Conservation (phyloP, 2,113 vertebrate species). For the Hippolais icterina region DNA sequence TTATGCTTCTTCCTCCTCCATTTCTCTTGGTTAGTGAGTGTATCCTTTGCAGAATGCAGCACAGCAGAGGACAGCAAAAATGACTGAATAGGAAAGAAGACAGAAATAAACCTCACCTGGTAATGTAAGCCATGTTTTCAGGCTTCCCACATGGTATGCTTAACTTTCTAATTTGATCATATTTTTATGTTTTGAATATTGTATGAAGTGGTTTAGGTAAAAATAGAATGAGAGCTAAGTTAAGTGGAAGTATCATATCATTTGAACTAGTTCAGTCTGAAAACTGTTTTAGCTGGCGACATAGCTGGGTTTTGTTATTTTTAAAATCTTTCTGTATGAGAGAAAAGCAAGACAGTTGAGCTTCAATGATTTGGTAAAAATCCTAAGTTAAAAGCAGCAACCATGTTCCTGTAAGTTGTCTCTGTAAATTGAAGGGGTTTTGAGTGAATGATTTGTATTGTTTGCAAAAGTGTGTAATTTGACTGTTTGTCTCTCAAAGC, state of each 20-base stretch:
- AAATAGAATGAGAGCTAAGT: conserved; percentile 20
- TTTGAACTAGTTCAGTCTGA: neutral
- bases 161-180: conserved; percentile 13
- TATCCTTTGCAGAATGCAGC: neutral
- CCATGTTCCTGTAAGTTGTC: rapidly evolving
- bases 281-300: neutral
- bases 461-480: neutral
- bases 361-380: neutral
- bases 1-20: neutral
- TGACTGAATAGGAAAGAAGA: neutral
- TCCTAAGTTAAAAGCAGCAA: neutral
- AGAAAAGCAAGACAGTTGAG: neutral
- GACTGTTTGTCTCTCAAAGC: neutral
- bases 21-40: neutral
- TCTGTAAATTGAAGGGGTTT: neutral
- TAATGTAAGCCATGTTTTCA: neutral
- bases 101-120: conserved; percentile 19
- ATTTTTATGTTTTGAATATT: conserved; percentile 21
- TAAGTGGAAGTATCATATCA: neutral
- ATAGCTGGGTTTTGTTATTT: neutral
- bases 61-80: neutral
- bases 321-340: neutral
- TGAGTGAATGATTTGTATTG: rapidly evolving
- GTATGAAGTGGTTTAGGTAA: conserved; percentile 22
- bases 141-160: neutral